Base-by-base conservation (phyloP, 2,797 vertebrate species). In the Prionace glauca region DNA sequence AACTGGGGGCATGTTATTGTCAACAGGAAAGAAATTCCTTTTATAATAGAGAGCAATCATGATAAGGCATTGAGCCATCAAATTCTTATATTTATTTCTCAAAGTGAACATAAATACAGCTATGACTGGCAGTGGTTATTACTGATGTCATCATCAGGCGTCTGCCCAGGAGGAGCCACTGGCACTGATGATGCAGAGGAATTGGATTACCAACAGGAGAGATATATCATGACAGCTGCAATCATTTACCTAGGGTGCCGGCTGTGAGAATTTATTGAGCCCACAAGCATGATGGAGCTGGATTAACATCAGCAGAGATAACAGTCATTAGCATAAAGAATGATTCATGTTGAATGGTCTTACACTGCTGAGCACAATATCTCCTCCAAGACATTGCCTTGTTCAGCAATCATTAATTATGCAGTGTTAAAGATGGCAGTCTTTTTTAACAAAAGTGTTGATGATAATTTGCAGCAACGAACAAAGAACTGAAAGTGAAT, bases 321-420 rank as follows among this genome's bases (percentile, higher is more conserved):
- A 94, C 22, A 71, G 41, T 94, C 93, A 94, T 45, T 94, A 72
- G 26, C 93, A 71, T 71, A 50, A 94, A 26, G 93, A 74, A 74
- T 74, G 69, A 74, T 50, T 94, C 69, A 50, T 29, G 41, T 72
- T 94, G 36, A 94, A 56, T 26, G 72, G 72, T 94, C 69, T 74
- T 50, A 56, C 45, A 72, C 62, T 45, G 41, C 22, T 45, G 69
- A 94, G 67, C 93, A 29, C 93, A 94, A 67, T 72, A 45, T 56
- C 69, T 45, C 93, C 93, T 94, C 93, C 41, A 74, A 92, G 93
- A 69, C 69, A 74, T 74, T 74, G 26, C 26, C 50, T 72, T 50
- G 41, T 7, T 50, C 93, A 45, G 93, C 9, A 18, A 71, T 56
- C 93, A 94, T 74, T 94, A 74, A 71, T 94, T 74, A 50, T 56